phyloP scores from a whole-genome alignment of 2,888 invertebrate genomes.

The Cerceris ruficornis region DNA sequence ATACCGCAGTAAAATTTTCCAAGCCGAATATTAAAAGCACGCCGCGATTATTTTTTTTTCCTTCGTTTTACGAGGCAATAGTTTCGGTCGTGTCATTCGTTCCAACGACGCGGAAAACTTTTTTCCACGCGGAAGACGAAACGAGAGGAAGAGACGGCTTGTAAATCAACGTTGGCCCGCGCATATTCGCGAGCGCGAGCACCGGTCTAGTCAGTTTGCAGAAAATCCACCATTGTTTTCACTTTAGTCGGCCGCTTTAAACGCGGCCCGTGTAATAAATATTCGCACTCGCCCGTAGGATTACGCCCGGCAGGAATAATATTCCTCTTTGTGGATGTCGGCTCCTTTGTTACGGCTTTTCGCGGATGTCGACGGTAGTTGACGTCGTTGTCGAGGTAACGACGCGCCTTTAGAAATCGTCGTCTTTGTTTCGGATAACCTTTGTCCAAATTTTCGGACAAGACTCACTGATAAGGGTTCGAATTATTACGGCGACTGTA shows the following conservation, averaged over 20 bases:
- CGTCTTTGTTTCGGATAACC: conserved; percentile 66
- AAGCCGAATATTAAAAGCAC: conserved; percentile 39
- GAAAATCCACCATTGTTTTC: conserved; percentile 74
- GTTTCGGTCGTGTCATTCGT: conserved; percentile 36
- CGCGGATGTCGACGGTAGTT: conserved; percentile 58
- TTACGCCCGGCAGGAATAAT: conserved; percentile 76
- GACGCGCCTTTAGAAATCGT: conserved; percentile 69
- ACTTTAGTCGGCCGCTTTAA: conserved; percentile 69
- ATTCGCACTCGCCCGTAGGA: conserved; percentile 73
- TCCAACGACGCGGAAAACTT: conserved; percentile 34
- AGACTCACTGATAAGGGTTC: conserved; percentile 51
- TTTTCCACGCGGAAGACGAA: conserved; percentile 28
- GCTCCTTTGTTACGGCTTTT: conserved; percentile 68
- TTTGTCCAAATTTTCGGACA: conserved; percentile 56
- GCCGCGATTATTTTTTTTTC: conserved; percentile 30
- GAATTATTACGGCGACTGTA: conserved; percentile 53
- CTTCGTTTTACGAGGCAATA: conserved; percentile 35
- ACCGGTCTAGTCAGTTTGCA: conserved; percentile 60
- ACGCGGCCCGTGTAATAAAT: conserved; percentile 75
- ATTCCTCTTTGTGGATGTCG: conserved; percentile 74
- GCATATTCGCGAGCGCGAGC: conserved; percentile 37
- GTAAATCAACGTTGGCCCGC: conserved; percentile 57
- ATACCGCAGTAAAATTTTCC: conserved; percentile 44
- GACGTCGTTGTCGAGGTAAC: conserved; percentile 66
- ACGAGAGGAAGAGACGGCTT: conserved; percentile 17